Percentiles rank a stretch among this genome's conserved stretches.
phyloP scores from a whole-genome alignment of 23 tunicate genomes.

The Oikopleura vanhoeffeni region DNA sequence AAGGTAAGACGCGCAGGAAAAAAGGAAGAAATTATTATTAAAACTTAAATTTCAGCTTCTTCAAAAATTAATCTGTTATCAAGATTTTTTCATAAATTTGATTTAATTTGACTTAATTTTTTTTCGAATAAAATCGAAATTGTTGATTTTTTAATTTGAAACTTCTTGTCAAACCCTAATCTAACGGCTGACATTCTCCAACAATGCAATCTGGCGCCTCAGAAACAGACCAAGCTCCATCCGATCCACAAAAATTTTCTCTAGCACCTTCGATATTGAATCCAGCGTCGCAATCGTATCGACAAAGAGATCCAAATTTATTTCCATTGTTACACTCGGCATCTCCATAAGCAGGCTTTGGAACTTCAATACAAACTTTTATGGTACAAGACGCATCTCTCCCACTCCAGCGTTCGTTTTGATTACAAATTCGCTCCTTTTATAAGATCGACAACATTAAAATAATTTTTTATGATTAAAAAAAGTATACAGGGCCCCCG shows the following conservation, averaged over 20 bases:
- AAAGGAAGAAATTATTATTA: too few species aligned
- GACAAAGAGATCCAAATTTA: conserved; percentile 34
- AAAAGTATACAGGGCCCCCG: too few species aligned
- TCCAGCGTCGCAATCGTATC: conserved; percentile 41
- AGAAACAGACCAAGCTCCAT: not conserved
- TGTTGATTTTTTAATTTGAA: too few species aligned
- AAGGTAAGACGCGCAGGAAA: too few species aligned
- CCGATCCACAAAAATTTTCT: conserved; percentile 21
- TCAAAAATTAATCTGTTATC: too few species aligned
- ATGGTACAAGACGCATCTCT: not conserved
- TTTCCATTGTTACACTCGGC: conserved; percentile 35
- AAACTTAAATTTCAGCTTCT: too few species aligned
- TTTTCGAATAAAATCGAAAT: too few species aligned
- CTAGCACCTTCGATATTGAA: conserved; percentile 27
- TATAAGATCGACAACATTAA: too few species aligned
- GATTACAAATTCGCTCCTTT: not conserved
- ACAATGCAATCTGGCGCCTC: not conserved
- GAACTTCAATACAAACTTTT: not conserved
- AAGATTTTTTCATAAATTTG: too few species aligned
- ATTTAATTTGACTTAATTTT: too few species aligned
- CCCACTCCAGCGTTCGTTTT: not conserved
- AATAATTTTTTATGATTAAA: too few species aligned
- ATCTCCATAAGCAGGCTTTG: not conserved
- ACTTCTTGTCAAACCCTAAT: too few species aligned
- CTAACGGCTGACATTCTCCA: not conserved